These are phyloP conservation scores for Corythornis cristatus DNA, from an alignment of 2,113 vertebrate species.

Conservation along the genomic window DNA sequence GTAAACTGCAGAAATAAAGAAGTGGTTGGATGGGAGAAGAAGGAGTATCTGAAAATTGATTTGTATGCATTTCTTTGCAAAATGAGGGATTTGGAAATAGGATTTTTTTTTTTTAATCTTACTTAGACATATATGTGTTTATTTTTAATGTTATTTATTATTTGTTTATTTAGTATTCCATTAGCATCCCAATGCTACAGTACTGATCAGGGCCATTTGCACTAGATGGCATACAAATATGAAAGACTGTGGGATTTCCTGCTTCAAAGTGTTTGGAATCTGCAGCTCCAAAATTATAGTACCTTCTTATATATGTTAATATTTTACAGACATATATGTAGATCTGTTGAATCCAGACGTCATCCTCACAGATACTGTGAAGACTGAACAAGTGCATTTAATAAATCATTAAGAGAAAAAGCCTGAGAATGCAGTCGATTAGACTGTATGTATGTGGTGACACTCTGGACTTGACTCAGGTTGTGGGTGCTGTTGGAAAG, in stretches of 20 bases:
- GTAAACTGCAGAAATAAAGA: conserved; percentile 4
- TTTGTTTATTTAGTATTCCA: neutral
- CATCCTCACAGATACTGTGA: rapidly evolving
- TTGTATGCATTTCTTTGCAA: neutral
- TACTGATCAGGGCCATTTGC: neutral
- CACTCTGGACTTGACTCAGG: neutral
- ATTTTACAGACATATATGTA: rapidly evolving
- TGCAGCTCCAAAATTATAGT: rapidly evolving
- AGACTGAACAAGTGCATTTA: neutral
- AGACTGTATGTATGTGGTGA: rapidly evolving
- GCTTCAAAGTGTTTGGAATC: neutral
- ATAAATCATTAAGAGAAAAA: neutral
- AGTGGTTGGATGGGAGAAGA: neutral
- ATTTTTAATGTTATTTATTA: neutral
- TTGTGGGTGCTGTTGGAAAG: rapidly evolving
- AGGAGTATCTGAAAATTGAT: neutral
- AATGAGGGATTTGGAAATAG: neutral
- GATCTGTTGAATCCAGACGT: neutral
- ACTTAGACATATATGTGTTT: neutral
- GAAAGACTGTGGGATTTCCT: neutral
- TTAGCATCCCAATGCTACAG: neutral
- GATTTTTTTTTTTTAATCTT: conserved; percentile 15
- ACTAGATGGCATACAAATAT: neutral
- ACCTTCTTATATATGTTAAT: neutral
- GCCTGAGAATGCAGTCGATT: neutral